phyloP scores from a whole-genome alignment of 2,888 invertebrate species.

The Ornithoptera priamus region DNA sequence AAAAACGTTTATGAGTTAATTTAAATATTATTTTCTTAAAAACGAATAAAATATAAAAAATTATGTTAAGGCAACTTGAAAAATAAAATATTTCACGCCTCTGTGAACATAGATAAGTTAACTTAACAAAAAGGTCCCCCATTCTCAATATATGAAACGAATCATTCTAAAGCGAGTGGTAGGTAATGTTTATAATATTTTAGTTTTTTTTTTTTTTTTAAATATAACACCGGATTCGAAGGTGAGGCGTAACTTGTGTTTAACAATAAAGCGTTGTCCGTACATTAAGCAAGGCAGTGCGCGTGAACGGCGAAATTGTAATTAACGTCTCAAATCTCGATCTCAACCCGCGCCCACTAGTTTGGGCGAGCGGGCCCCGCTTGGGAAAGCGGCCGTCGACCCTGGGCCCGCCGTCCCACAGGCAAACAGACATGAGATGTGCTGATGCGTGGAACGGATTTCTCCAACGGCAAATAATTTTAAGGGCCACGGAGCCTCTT shows the following conservation, averaged over 20 bases:
- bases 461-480: slow-evolving; percentile 26
- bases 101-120: not conserved
- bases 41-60: too few species aligned
- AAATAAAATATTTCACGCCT: too few species aligned
- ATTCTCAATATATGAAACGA: not conserved
- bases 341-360: slow-evolving; percentile 42
- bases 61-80: too few species aligned
- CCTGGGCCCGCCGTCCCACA: slow-evolving; percentile 35
- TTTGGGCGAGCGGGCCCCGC: slow-evolving; percentile 33
- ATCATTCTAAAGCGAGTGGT: not conserved
- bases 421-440: slow-evolving; percentile 13
- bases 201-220: not conserved
- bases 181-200: not conserved
- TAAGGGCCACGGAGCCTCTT: slow-evolving; percentile 13
- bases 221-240: slow-evolving; percentile 8
- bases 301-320: slow-evolving; percentile 76
- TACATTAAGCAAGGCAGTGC: slow-evolving; percentile 71
- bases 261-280: slow-evolving; percentile 47
- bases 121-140: not conserved
- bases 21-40: too few species aligned
- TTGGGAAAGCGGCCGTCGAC: slow-evolving; percentile 50
- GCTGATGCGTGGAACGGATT: slow-evolving; percentile 21
- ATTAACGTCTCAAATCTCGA: slow-evolving; percentile 66
- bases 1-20: too few species aligned
- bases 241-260: slow-evolving; percentile 11